Evolutionary conservation across 2,888 invertebrate species (phyloP), one percentile per base, ranked within the genome.

Genomic region (Willowsia nigromaculata): DNA sequence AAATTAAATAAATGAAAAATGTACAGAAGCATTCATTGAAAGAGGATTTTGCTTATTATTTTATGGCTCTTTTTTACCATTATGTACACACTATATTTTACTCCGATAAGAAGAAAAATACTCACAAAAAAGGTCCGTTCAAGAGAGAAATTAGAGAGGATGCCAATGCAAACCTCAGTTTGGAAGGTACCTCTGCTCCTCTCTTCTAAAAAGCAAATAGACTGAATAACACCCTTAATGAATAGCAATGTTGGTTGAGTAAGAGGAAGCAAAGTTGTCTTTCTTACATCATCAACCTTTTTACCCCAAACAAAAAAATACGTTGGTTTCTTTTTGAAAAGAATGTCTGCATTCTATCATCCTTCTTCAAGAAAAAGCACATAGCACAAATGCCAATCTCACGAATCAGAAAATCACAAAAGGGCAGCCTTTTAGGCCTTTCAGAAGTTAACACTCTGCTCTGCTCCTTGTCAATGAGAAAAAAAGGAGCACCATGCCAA

Each of bases 311-410:
- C 53, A 80, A 80, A 80, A 78, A 80, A 47, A 65, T 65, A 40
- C 25, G 25, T 18, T 40, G 62, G 62, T 18, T 62, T 37, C 81
- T 59, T 85, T 74, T 50, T 9, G 0, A 9, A 65, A 50, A 37
- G 85, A 76, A 76, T 85, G 84, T 85, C 84, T 85, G 76, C 76
- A 62, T 65, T 76, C 74, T 53, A 71, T 27, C 25, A 30, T 85
- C 62, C 30, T 37, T 83, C 76, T 85, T 76, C 62, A 43, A 78
- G 43, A 85, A 80, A 86, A 62, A 76, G 18, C 43, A 85, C 62
- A 82, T n/a, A n/a, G n/a, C n/a, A 62, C 62, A 86, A 86, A 86
- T 86, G 68, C 86, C 86, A 65, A 65, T 86, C 86, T 86, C 86
- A 86, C 86, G 86, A 86, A 78, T 86, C 43, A 80, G 13, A 68